Evolutionary conservation across 1,140 invertebrate species (phyloP), one percentile per base, ranked within the genome.

Genomic region (Drosophila pandora): DNA sequence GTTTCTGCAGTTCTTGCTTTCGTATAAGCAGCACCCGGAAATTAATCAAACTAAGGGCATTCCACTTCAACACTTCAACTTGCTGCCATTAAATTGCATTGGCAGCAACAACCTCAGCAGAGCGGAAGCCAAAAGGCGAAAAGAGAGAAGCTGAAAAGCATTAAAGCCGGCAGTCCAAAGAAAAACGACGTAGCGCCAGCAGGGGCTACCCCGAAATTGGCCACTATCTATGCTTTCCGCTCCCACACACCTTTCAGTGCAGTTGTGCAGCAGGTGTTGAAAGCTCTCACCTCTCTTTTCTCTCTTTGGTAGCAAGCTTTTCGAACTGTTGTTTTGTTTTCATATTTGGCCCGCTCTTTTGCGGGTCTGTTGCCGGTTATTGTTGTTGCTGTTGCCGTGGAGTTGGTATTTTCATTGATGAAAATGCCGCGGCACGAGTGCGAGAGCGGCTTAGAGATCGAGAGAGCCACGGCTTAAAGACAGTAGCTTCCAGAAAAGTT

Each of bases 321-420:
- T 54, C 41, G 43, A 87, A 60, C 63, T 57, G 56, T 83, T 76
- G 60, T 69, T 75, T 84, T 68, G 72, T 57, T 84, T 64, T 63
- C 12, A 6, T 59, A 22, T 59, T 58, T 59, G 28, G 57, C 21
- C 10, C 23, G 43, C 62, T 62, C 57, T 65, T 49, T 69, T 62
- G 71, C 82, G 74, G 78, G 59, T 62, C 60, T 75, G 67, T 37
- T 79, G 83, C 83, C 83, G 83, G 83, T 76, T 71, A 61, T 62
- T 78, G 79, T 88, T 88, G 75, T 82, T 85, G 78, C 37, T 76
- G 10, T 76, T 58, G 58, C 50, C 39, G 41, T 30, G 55, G 57
- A 63, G 45, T 74, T 56, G 37, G 52, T 55, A 57, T 76, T 72
- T 87, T 88, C 83, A 87, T 87, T 87, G 79, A 87, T 87, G 75